Conservation (phyloP, 2,797 vertebrate species). For the Sebastolobus alascanus region DNA sequence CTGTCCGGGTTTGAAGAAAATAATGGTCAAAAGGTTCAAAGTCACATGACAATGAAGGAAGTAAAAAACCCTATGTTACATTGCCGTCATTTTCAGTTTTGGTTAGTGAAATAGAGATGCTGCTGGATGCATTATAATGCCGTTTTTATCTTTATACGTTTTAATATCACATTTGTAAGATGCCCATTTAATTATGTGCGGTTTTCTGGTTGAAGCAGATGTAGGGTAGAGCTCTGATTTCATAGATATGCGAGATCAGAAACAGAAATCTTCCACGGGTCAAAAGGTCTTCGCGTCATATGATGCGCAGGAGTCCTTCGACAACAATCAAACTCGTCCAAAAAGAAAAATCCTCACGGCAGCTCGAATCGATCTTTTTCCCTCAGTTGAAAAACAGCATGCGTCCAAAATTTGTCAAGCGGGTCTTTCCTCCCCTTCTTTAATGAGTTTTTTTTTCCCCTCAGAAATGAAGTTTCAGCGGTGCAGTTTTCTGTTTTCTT, state of each 20-base stretch:
- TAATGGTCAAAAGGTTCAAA: constrained; percentile 70
- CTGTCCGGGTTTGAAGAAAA: constrained; percentile 75
- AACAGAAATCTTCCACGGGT: constrained; percentile 38
- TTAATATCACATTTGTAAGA: constrained; percentile 71
- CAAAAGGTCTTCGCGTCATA: constrained; percentile 33
- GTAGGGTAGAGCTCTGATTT: constrained; percentile 62
- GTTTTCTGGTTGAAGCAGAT: constrained; percentile 49
- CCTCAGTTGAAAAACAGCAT: constrained; percentile 24
- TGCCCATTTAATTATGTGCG: constrained; percentile 57
- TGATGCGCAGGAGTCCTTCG: constrained; percentile 28
- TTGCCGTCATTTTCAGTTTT: constrained; percentile 75
- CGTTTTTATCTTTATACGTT: constrained; percentile 39
- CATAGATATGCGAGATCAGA: constrained; percentile 70
- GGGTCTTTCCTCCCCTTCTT: constrained; percentile 42
- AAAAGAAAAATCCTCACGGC: constrained; percentile 27
- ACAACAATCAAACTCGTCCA: constrained; percentile 17
- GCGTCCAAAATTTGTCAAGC: constrained; percentile 30
- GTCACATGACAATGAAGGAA: constrained; percentile 85
- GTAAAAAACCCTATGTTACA: constrained; percentile 78
- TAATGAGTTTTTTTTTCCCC: not conserved
- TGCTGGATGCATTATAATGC: constrained; percentile 70
- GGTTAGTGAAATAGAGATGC: constrained; percentile 74
- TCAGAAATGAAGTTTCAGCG: constrained; percentile 17
- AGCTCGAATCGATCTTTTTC: constrained; percentile 26
- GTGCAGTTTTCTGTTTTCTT: constrained; percentile 37